Evolutionary conservation across 2,888 invertebrate genomes (phyloP).

Genomic region (Laothoe populi): DNA sequence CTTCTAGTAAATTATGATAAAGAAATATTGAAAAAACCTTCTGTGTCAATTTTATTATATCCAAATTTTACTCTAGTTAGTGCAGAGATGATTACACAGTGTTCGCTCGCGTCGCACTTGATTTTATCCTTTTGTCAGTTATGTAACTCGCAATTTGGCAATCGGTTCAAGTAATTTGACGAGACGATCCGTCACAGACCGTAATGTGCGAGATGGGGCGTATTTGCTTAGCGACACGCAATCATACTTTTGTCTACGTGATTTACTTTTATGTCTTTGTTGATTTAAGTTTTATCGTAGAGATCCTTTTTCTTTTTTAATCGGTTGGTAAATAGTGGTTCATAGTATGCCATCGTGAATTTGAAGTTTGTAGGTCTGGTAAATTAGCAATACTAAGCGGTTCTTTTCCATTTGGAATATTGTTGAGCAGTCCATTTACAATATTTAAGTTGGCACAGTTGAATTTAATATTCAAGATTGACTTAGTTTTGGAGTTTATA

Average conservation of each 20-base stretch:
- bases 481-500: no score
- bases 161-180: conserved; percentile 10
- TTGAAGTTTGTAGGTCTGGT: no score
- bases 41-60: neutral
- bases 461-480: no score
- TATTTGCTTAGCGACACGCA: neutral
- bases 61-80: conserved; percentile 13
- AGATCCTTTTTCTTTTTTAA: no score
- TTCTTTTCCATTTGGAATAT: no score
- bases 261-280: neutral
- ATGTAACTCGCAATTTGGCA: conserved; percentile 23
- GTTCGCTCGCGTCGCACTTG: conserved; percentile 16
- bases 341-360: no score
- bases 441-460: no score
- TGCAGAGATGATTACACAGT: conserved; percentile 17
- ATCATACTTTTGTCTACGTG: neutral
- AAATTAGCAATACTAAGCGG: no score
- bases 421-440: no score
- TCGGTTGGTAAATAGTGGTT: no score
- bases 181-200: conserved; percentile 14
- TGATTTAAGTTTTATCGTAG: neutral
- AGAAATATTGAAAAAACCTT: neutral
- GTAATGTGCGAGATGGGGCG: conserved; percentile 9
- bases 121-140: conserved; percentile 23
- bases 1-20: no score